Base-by-base conservation (phyloP, 2,113 vertebrate species). In the Marmota flaviventris region DNA sequence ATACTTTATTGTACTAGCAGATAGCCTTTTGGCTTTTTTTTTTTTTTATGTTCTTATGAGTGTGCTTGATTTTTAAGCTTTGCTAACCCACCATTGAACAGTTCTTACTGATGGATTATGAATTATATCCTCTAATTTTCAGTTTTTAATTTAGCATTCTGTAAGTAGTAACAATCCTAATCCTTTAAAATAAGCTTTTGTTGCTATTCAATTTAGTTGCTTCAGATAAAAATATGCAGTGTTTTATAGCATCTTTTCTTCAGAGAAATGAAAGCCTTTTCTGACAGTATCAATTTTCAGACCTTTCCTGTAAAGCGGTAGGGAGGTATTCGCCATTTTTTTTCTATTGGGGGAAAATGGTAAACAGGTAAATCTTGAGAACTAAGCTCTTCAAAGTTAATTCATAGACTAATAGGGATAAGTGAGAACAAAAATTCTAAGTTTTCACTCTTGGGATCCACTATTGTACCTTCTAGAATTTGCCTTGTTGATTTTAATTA, bases 61-160 rank as follows among this genome's bases (percentile, higher is more conserved):
- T 78, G 22, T 87, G 56, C 51, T 81, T 97, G 70, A 45, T 94
- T 96, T 83, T 89, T 93, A 93, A 94, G 45, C 51, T 95, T 96
- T 75, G 24, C 37, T 87, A 92, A 58, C 8, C 48, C 51, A 81
- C 5, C 17, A 16, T 39, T 29, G 5, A 92, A 18, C 25, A 87
- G 17, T 75, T 95, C n/a, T 89, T 95, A 92, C 37, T 83, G 32
- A 61, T 53, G 56, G 58, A 13, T 79, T 92, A 89, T 79, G 29
- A 72, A 48, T 82, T 97, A 82, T 39, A 93, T 84, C 67, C 42
- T 91, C 32, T 73, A 91, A 94, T 78, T 91, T 97, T 73, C 69
- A 92, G 61, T 84, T 96, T 53, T 83, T 92, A 95, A 39, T 78
- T 88, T 61, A 93, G 53, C 39, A 53, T 65, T n/a, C 32, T 90